Base-by-base conservation (phyloP, 2,113 vertebrate genomes). In the Chaenocephalus aceratus region DNA sequence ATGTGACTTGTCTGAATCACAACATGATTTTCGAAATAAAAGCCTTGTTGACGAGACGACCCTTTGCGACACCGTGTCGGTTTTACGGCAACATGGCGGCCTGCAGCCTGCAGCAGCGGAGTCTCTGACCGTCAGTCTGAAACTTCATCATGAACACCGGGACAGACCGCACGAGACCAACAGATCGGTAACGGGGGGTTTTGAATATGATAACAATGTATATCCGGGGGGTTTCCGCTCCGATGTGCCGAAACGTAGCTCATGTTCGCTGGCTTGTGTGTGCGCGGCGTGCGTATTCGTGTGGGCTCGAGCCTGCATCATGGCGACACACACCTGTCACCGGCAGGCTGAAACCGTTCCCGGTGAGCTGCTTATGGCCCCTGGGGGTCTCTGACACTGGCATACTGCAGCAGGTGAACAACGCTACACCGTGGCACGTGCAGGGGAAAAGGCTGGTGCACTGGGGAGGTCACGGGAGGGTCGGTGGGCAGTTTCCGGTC, bases 21-120 rank as follows among this genome's bases (percentile, higher is more conserved):
- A 0, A 15, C 13, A 0, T 41, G 5, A 6, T 12, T 63, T 75
- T 82, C 84, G 75, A 75, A 82, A 79, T 80, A 77, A 85, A 77
- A 77, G 57, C 36, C n/a, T 1, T 0, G 12, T 4, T 9, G 14
- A 21, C 2, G 45, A 69, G 52, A 12, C 8, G 11, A n/a, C 30
- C 15, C 26, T 91, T 91, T 86, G 72, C 91, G 91, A 90, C 91
- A 36, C 1, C 10, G 0, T 21, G 18, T 85, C 82, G 1, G 9
- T 93, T 41, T 93, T 93, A 90, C 93, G 94, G 93, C 90, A 95
- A 75, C 70, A 91, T 92, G 86, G 92, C 88, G 72, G 79, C 91
- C 71, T n/a, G 46, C 88, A 45, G 75, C 3, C 14, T 23, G 0
- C 36, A 36, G 53, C 56, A 18, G 52, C 0, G 14, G 57, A 21